Base-by-base conservation (phyloP, 1,140 invertebrate genomes). In the Tetramorium alpestre region DNA sequence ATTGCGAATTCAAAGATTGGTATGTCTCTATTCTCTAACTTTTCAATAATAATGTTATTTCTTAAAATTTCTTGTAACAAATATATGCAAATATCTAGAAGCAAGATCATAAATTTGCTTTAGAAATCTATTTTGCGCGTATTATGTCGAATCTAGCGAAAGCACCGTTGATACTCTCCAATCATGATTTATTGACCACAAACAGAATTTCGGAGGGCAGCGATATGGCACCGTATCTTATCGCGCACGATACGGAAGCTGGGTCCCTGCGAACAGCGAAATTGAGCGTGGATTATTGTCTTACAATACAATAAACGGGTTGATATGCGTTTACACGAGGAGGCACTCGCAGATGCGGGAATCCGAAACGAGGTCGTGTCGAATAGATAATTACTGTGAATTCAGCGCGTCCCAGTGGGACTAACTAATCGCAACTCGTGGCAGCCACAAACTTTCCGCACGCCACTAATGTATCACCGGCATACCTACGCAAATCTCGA, bases 371-470 rank as follows among this genome's bases (percentile, higher is more conserved):
- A 28, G 77, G 64, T 70, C 77, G 77, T 65, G 64, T 81, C 64
- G 77, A 81, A 81, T 81, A 81, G 78, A 67, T 70, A 81, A 81
- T 81, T 81, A 81, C 49, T 49, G 78, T 70, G 78, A 81, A 81
- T 81, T 70, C 33, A 25, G 41, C 18, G 41, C 58, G 58, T 47
- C 41, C 58, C 78, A 13, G n/a, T n/a, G 78, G 64, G 78, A 56
- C 78, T 69, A 81, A 81, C 78, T 67, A 70, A 81, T 67, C 64
- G 78, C 65, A 81, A 58, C 64, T 54, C 77, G 47, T 64, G 16
- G 58, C 41, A 62, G 25, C 75, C 75, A 25, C 58, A 64, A 78
- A 78, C 75, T 78, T 64, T 64, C 75, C 58, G 4, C 62, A 70
- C 49, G 78, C 38, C 54, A 33, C 49, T 58, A 54, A 82, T 70